Evolutionary conservation across 1,140 invertebrate genomes (phyloP).

Genomic region (Papilio xuthus): DNA sequence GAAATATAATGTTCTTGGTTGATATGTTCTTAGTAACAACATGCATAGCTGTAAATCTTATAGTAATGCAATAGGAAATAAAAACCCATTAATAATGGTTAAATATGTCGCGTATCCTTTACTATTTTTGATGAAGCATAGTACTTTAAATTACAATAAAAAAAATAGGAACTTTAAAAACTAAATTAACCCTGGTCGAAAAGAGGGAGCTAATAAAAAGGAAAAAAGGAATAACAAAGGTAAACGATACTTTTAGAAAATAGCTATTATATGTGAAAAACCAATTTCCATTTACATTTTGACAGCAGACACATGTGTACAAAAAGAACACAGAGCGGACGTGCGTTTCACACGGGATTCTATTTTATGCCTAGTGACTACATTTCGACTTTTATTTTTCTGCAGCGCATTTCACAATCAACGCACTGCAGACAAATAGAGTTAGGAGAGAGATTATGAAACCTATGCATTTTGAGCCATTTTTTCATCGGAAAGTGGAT

Average conservation of each 20-base stretch:
- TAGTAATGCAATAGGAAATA: too few species aligned
- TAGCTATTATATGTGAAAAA: slow-evolving; percentile 25
- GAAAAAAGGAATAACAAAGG: neutral
- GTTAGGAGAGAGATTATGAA: slow-evolving; percentile 22
- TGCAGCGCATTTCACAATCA: slow-evolving; percentile 34
- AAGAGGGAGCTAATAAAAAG: neutral
- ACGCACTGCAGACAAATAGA: slow-evolving; percentile 34
- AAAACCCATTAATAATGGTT: too few species aligned
- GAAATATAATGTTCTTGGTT: too few species aligned
- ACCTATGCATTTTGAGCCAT: slow-evolving; percentile 12
- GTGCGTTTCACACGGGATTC: slow-evolving; percentile 36
- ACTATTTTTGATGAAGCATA: too few species aligned
- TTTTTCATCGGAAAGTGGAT: slow-evolving; percentile 15
- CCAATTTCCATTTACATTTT: slow-evolving; percentile 36
- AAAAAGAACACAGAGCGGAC: slow-evolving; percentile 32
- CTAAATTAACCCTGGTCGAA: neutral
- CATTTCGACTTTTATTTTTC: slow-evolving; percentile 35
- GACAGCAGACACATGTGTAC: slow-evolving; percentile 32
- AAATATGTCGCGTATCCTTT: too few species aligned
- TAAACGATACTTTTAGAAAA: slow-evolving; percentile 16
- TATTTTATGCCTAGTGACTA: slow-evolving; percentile 36
- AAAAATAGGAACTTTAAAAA: neutral
- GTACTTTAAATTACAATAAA: too few species aligned
- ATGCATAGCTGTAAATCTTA: too few species aligned
- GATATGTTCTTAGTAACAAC: too few species aligned